Evolutionary conservation across 2,113 vertebrate genomes (phyloP).

Genomic region (Neodontobutis hainanensis): DNA sequence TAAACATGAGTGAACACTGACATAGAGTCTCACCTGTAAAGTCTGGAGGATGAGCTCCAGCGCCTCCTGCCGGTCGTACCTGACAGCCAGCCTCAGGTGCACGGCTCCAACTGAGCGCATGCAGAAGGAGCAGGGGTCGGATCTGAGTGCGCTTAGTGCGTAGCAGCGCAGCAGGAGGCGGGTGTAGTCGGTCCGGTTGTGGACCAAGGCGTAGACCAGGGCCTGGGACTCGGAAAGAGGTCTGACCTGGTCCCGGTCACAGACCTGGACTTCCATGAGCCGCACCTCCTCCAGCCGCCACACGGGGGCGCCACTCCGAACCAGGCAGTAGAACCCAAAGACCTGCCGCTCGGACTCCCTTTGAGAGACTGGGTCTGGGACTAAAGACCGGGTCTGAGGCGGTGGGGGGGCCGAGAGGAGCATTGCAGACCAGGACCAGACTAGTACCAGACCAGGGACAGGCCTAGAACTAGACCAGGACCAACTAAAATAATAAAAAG

Average conservation of each 20-base stretch:
- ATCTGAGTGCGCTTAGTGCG: background rate
- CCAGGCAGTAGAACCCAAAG: constrained; percentile 92
- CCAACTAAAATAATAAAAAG: too few species aligned
- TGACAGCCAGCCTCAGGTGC: constrained; percentile 88
- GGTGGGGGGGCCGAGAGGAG: background rate
- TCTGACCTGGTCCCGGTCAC: background rate
- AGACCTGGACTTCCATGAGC: background rate
- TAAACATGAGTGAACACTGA: too few species aligned
- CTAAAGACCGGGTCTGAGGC: background rate
- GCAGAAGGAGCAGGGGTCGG: constrained; percentile 84
- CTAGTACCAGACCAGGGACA: background rate
- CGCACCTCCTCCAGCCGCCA: constrained; percentile 4
- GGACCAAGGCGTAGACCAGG: constrained; percentile 91
- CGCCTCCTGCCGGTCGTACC: constrained; percentile 86
- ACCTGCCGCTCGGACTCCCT: constrained; percentile 90
- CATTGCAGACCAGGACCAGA: background rate
- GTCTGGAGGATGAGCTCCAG: constrained; percentile 83
- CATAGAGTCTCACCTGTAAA: constrained; percentile 27
- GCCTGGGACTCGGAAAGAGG: constrained; percentile 73
- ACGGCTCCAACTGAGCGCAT: constrained; percentile 78
- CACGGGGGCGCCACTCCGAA: constrained; percentile 64
- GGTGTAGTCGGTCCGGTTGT: constrained; percentile 91
- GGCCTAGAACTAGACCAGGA: background rate
- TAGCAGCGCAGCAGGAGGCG: constrained; percentile 81
- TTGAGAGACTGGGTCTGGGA: constrained; percentile 66